Base-by-base conservation (phyloP, 2,888 invertebrate species). In the Calameuta filiformis region DNA sequence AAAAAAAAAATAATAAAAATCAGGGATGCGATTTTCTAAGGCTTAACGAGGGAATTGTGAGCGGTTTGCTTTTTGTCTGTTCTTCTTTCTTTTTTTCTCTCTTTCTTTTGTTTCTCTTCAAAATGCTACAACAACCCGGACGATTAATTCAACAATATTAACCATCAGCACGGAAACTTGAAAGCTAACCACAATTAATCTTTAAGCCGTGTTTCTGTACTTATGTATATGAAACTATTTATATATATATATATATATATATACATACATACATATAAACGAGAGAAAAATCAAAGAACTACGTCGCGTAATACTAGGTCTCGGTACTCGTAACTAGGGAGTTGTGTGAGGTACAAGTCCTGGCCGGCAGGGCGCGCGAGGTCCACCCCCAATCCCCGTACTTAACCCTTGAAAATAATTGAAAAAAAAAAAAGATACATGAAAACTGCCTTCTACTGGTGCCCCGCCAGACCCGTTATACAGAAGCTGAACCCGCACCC, bases 261-360 rank as follows among this genome's bases (percentile, higher is more conserved):
- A 69, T 9, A 15, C 12, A 23, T 37, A 35, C n/a, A 77, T 77
- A n/a, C 15, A 37, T 37, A 37, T 15, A 69, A 30, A 69, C 30
- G 37, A 74, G 34, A 74, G 37, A 37, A 74, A 74, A 75, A 68
- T 69, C 56, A 35, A 76, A 30, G 69, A 78, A 73, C 35, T n/a
- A 76, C 73, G 78, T n/a, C 69, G 69, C 68, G 56, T 71, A 73
- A 56, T 79, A 90, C 90, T 91, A 91, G 91, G 91, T 90, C 82
- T 91, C 91, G 91, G 91, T 91, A 91, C 91, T 91, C 91, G 91
- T 91, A 91, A 91, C 91, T 91, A 91, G 91, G 91, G 91, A 91
- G 91, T 91, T 91, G 91, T 91, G 91, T 91, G 91, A 91, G 91
- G 91, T 91, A 91, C 90, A 90, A 88, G 91, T 91, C 91, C 91